Base-by-base conservation (phyloP, 64 coral and sea anemone species). In the Platygyra sinensis region DNA sequence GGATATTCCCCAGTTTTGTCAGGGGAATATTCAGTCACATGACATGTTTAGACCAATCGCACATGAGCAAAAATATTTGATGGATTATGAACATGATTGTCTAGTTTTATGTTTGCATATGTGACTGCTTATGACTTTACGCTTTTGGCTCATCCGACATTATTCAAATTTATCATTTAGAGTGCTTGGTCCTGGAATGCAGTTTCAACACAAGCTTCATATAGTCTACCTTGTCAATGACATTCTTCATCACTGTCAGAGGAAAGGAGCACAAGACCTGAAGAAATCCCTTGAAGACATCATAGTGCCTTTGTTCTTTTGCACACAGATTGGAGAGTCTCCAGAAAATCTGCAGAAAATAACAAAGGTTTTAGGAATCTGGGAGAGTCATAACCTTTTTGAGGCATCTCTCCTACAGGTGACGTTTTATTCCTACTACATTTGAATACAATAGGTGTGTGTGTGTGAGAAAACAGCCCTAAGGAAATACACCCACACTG, bases 151-250 rank as follows among this genome's bases (percentile, higher is more conserved):
- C 20, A 18, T 29, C 15, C 52, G 28, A 10, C 33, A 1, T 14
- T 62, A 15, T 87, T 16, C 52, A 25, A 67, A 57, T 57, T 13
- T 27, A 59, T 63, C 31, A 11, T 71, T 1, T 75, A 98, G 96
- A 93, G 93, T 87, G 15, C 55, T 94, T 19, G 91, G 74, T 62
- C 93, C 93, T 78, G 93, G 89, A 13, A 78, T 98, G 89, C 80
- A 92, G 74, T 98, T 98, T 74, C 82, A 88, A 65, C 89, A 98
- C 78, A 98, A 98, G 57, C 96, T 98, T 30, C 96, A 98, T 24
- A 89, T 95, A 8, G 92, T 98, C n/a, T 98, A 98, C 62, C 74
- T 98, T 15, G 72, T 98, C 72, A 98, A 98, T 63, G 96, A 98
- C 49, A 87, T 98, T 46, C 80, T 90, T 30, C 96, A 98, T 76